Evolutionary conservation across 2,888 invertebrate species (phyloP).

Genomic region (Sarcophaga rosellei): DNA sequence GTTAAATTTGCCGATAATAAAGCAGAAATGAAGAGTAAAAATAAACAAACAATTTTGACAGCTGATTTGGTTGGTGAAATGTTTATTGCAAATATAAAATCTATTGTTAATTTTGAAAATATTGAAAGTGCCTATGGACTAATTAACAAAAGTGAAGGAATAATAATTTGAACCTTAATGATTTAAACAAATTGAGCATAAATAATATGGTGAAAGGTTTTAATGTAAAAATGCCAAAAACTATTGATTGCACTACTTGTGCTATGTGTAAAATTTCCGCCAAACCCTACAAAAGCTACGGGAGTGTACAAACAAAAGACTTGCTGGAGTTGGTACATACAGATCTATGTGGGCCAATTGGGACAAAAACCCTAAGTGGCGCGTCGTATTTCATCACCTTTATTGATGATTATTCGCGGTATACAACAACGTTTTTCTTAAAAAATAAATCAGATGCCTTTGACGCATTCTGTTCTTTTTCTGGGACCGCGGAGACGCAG

Average conservation of each 20-base stretch:
- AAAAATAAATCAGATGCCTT: constrained; percentile 50
- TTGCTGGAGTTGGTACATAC: constrained; percentile 42
- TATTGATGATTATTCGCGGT: constrained; percentile 40
- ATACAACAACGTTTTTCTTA: constrained; percentile 35
- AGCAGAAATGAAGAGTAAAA: constrained; percentile 19
- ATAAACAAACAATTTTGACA: constrained; percentile 11
- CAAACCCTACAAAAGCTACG: constrained; percentile 37
- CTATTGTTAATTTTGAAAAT: neutral
- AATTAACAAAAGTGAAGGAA: neutral
- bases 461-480: constrained; percentile 43
- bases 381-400: constrained; percentile 31
- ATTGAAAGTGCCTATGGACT: neutral
- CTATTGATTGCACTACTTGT: constrained; percentile 45
- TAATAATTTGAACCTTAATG: neutral
- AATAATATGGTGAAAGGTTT: constrained; percentile 44
- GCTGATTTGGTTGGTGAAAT: constrained; percentile 32
- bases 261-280: constrained; percentile 49
- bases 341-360: constrained; percentile 42
- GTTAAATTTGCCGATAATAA: constrained; percentile 21
- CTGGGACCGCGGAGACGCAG: constrained; percentile 45
- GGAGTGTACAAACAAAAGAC: neutral
- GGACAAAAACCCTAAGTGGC: constrained; percentile 26
- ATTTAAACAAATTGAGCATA: constrained; percentile 15
- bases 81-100: constrained; percentile 31
- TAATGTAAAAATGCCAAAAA: constrained; percentile 12